A percentile compares a stretch with the other conserved stretches of the same genome.
Evolutionary conservation across 2,797 vertebrate genomes (phyloP).

Genomic region (Macropodus opercularis): DNA sequence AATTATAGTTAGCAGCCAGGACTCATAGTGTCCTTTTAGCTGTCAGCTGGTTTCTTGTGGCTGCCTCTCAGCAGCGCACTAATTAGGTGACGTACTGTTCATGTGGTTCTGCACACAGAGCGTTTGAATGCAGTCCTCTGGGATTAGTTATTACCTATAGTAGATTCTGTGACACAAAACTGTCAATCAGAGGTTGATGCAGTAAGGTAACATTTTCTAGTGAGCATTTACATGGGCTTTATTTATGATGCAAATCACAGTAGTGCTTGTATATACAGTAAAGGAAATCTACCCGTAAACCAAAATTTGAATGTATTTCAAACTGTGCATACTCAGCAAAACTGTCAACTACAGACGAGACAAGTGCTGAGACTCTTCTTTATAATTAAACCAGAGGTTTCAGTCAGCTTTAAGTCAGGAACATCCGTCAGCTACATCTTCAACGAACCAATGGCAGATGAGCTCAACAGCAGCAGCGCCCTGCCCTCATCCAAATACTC

Average conservation of each 20-base stretch:
- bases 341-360: not conserved
- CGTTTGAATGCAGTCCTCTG: not conserved
- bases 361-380: not conserved
- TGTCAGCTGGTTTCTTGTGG: slow-evolving; percentile 32
- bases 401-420: slow-evolving; percentile 86
- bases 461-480: slow-evolving; percentile 81
- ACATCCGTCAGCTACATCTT: slow-evolving; percentile 88
- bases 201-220: not conserved
- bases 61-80: slow-evolving; percentile 17
- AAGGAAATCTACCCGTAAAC: too few species aligned
- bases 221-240: not conserved
- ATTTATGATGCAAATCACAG: not conserved
- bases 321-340: not conserved
- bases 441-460: slow-evolving; percentile 80
- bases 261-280: too few species aligned
- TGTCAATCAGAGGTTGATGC: not conserved
- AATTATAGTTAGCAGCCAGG: slow-evolving; percentile 41
- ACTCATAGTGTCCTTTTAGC: slow-evolving; percentile 17
- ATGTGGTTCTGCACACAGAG: not conserved
- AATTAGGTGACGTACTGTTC: slow-evolving; percentile 35
- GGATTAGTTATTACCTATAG: slow-evolving; percentile 9
- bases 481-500: slow-evolving; percentile 83
- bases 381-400: slow-evolving; percentile 82
- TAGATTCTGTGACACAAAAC: slow-evolving; percentile 8
- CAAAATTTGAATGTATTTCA: not conserved